phyloP scores from a whole-genome alignment of 1,140 invertebrate species.

The Ruditapes philippinarum region DNA sequence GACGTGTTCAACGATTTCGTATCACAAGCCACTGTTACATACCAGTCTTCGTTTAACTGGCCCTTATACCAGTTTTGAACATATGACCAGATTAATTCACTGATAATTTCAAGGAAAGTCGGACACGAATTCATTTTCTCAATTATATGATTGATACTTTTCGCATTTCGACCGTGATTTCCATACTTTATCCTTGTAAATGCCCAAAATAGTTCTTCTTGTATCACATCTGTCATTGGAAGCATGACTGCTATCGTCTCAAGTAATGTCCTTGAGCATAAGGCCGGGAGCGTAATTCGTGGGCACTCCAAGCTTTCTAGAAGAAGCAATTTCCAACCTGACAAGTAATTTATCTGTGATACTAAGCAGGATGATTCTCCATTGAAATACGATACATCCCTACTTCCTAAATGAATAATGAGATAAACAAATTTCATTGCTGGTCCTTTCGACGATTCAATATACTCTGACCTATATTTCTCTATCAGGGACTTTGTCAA shows the following conservation, averaged over 20 bases:
- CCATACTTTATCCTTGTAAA: constrained; percentile 73
- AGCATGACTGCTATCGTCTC: constrained; percentile 60
- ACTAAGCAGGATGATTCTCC: not conserved
- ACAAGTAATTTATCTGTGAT: constrained; percentile 72
- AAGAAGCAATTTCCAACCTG: constrained; percentile 72
- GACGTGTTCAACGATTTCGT: constrained; percentile 6
- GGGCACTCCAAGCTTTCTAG: constrained; percentile 68
- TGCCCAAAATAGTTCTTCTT: constrained; percentile 73
- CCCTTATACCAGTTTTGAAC: not conserved
- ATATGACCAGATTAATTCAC: constrained; percentile 37
- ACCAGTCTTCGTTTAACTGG: constrained; percentile 17
- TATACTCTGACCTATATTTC: constrained; percentile 44
- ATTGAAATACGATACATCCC: not conserved
- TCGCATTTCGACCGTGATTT: constrained; percentile 42
- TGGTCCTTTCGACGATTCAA: not conserved
- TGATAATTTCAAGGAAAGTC: constrained; percentile 48
- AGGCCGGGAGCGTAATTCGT: constrained; percentile 28
- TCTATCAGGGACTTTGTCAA: constrained; percentile 75
- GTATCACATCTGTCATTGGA: constrained; percentile 45
- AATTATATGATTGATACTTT: constrained; percentile 59
- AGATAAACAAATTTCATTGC: constrained; percentile 67
- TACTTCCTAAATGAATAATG: constrained; percentile 68
- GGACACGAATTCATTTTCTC: constrained; percentile 42
- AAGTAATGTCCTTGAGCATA: constrained; percentile 25
- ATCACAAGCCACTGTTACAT: constrained; percentile 47